Evolutionary conservation across 2,113 vertebrate genomes (phyloP), one percentile per base, ranked within the genome.

Genomic region (Phylloscopus trochilus): DNA sequence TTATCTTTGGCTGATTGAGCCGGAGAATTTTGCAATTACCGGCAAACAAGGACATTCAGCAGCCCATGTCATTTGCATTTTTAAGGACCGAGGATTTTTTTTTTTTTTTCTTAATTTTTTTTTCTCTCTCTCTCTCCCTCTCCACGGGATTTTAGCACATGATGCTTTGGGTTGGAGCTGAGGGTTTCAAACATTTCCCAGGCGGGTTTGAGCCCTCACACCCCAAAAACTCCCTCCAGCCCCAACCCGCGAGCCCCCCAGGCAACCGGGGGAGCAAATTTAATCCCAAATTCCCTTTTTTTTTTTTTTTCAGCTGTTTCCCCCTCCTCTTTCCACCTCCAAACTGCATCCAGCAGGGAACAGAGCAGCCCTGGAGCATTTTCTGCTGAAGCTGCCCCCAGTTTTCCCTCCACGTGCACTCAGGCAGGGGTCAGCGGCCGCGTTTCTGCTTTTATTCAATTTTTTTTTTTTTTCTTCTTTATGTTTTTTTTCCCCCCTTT

Each of bases 1-100:
- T 97, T 97, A 95, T 95, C 96, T 93, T 17, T 27, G 93, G 93
- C 95, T 97, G 96, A 97, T 95, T 97, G 96, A 96, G 95, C 10
- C 95, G 68, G 26, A 31, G 94, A 91, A 96, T 97, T 95, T 93
- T 60, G 96, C 94, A 97, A 97, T 97, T 97, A 96, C 94, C 70
- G 31, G 3, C 95, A 95, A 96, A 96, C 75, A 59, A 91, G 96
- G 95, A 94, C 95, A 87, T 95, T 93, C 95, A 89, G 96, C 91
- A 24, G 69, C 87, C 26, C 80, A 6, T 31, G 52, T 79, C 30
- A 95, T 97, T 97, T 97, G 96, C 95, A 97, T 97, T 95, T 97
- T 97, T 97, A 97, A 96, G 95, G 94, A 93, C 66, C 31, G 11
- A 52, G 72, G 47, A 1, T 26, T 31, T 69, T 28, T 21, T 28